phyloP scores from a whole-genome alignment of 2,888 invertebrate species.

The Ophion ellenae region DNA sequence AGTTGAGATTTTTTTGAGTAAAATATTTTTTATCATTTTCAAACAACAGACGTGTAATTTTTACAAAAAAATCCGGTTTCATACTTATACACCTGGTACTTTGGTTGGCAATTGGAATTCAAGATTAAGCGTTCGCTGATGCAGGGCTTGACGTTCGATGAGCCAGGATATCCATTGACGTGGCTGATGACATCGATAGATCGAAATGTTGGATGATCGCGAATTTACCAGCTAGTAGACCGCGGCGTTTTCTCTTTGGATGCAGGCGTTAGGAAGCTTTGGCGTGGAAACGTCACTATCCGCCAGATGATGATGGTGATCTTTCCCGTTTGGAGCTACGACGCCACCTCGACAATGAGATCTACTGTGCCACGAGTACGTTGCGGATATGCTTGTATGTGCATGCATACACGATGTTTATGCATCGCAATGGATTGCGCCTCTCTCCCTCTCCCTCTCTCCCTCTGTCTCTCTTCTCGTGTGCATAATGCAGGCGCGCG shows the following conservation, averaged over 20 bases:
- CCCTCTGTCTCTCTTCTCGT: slow-evolving; percentile 25
- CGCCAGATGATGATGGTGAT: neutral
- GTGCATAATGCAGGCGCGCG: slow-evolving; percentile 18
- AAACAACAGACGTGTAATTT: too few relatives aligned
- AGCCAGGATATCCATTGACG: neutral
- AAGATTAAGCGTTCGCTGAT: neutral
- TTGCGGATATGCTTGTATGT: neutral
- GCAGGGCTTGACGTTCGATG: neutral
- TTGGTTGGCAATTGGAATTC: neutral
- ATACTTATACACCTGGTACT: too few relatives aligned
- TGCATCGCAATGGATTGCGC: slow-evolving; percentile 31
- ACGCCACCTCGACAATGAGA: slow-evolving; percentile 51
- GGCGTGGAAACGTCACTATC: neutral
- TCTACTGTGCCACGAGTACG: slow-evolving; percentile 41
- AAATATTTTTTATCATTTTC: too few relatives aligned
- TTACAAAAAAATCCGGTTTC: too few relatives aligned
- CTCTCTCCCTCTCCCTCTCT: slow-evolving; percentile 24
- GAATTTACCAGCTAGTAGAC: neutral
- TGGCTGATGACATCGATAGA: slow-evolving; percentile 1
- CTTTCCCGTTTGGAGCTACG: neutral
- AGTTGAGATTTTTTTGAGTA: too few relatives aligned
- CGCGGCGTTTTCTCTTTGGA: neutral
- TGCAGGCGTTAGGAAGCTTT: neutral
- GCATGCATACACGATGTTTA: slow-evolving; percentile 16
- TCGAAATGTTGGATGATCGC: neutral